Evolutionary conservation across 2,888 invertebrate species (phyloP).

Genomic region (Himalopsyche tibetana): DNA sequence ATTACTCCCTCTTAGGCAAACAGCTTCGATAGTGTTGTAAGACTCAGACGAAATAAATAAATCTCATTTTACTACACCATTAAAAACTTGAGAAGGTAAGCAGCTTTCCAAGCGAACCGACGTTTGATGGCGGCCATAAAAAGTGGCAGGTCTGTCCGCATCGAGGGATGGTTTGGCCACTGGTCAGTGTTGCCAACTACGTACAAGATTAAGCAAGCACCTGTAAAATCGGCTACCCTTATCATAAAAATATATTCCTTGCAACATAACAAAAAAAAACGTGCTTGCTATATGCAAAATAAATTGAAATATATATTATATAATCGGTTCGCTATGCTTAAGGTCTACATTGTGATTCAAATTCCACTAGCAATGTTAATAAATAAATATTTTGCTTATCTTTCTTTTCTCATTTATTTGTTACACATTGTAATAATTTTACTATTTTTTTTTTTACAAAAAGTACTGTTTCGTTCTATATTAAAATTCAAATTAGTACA

Average conservation of each 20-base stretch:
- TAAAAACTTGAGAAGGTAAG: slow-evolving; percentile 62
- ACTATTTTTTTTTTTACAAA: too few relatives aligned
- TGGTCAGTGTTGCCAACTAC: slow-evolving; percentile 12
- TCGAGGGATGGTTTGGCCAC: background rate
- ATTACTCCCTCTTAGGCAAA: slow-evolving; percentile 53
- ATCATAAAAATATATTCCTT: background rate
- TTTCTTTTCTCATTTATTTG: too few relatives aligned
- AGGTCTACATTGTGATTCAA: too few relatives aligned
- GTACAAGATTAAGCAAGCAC: too few relatives aligned
- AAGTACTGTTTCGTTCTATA: too few relatives aligned
- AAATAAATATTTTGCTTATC: too few relatives aligned
- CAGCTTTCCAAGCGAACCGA: slow-evolving; percentile 52
- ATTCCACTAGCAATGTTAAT: too few relatives aligned
- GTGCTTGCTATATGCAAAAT: background rate
- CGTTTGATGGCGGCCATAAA: slow-evolving; percentile 62
- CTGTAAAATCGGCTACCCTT: background rate
- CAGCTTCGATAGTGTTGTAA: slow-evolving; percentile 45
- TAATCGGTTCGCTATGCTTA: too few relatives aligned
- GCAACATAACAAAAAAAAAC: background rate
- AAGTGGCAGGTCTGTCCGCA: slow-evolving; percentile 46
- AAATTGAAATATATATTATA: too few relatives aligned
- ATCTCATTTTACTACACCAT: slow-evolving; percentile 63
- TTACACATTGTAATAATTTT: too few relatives aligned
- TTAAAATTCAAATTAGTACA: too few relatives aligned
- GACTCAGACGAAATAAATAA: slow-evolving; percentile 65